Conservation (phyloP, 1,140 invertebrate species). For the Oscheius sp. region DNA sequence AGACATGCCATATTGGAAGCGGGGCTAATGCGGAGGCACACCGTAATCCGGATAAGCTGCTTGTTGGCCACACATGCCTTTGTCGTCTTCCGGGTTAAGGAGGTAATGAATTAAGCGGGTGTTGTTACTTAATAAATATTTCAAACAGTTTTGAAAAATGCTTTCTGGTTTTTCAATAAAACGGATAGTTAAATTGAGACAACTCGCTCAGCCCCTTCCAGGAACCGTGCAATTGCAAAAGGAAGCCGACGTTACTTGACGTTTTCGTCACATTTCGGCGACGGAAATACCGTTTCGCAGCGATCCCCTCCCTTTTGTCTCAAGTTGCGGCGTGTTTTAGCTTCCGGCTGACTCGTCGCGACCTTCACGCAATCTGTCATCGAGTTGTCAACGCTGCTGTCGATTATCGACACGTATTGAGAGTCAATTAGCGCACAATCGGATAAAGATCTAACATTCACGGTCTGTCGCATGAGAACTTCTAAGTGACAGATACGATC, state of each 20-base stretch:
- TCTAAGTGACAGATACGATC: background rate
- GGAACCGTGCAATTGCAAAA: too few relatives aligned
- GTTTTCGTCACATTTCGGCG: too few relatives aligned
- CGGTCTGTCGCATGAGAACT: conserved; percentile 8
- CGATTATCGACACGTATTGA: conserved; percentile 2
- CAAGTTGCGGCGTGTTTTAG: too few relatives aligned
- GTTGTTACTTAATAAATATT: too few relatives aligned
- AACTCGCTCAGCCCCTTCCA: too few relatives aligned
- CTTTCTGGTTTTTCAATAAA: too few relatives aligned
- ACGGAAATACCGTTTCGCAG: too few relatives aligned
- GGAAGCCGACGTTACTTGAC: too few relatives aligned
- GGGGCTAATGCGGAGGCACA: background rate
- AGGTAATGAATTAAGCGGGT: background rate
- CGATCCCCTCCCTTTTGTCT: too few relatives aligned
- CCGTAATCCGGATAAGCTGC: background rate
- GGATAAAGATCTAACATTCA: conserved; percentile 8
- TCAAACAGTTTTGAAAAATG: too few relatives aligned
- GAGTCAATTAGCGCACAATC: conserved; percentile 8
- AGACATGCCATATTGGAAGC: conserved; percentile 11
- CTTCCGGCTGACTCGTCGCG: background rate
- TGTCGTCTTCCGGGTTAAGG: background rate
- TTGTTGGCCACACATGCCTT: background rate
- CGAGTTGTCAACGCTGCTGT: background rate
- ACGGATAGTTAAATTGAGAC: too few relatives aligned
- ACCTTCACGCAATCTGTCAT: conserved; percentile 11